Evolutionary conservation across 2,113 vertebrate species (phyloP), one percentile per base, ranked within the genome.

Genomic region (Semicossyphus pulcher): DNA sequence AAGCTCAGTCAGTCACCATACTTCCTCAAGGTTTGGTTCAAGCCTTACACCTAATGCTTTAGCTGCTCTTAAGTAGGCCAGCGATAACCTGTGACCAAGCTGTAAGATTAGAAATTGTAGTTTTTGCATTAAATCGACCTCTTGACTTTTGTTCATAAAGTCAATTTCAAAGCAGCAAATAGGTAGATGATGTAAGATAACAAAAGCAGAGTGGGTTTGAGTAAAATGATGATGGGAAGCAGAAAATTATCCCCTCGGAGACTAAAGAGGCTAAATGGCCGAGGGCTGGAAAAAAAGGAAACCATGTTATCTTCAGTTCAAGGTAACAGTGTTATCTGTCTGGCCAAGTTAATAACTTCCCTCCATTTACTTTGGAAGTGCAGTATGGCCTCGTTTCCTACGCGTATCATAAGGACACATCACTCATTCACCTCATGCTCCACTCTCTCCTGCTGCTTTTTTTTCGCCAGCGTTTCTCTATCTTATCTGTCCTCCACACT

Each of bases 301-400:
- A 78, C 64, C 49, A 3, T 56, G 71, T 87, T 89, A 89, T 92
- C 86, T 87, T 37, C 76, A 81, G 78, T 86, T 71, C 80, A 89
- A 88, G 78, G 81, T 87, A 86, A 88, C 78, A 0, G 72, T 15
- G 80, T 92, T 93, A 91, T 93, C 91, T 91, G 52, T 61, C 78
- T 74, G 15, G 78, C 72, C 87, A 78, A 76, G 79, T 88, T 91
- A 92, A 87, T 92, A 85, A 86, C 89, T 86, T 90, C 68, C 63
- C 78, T 86, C 75, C 79, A 83, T 80, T 85, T 88, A 60, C 76
- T 84, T 71, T 79, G 72, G 54, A 78, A 76, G 71, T 67, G 52
- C 71, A 79, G 72, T 73, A 72, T 76, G 76, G 71, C 79, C 77
- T 76, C 26, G 44, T 83, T 79, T 79, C 78, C 72, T 76, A 62